These are phyloP conservation scores for Antechinus flavipes DNA, from an alignment of 2,113 vertebrate species.

Conservation along the genomic window DNA sequence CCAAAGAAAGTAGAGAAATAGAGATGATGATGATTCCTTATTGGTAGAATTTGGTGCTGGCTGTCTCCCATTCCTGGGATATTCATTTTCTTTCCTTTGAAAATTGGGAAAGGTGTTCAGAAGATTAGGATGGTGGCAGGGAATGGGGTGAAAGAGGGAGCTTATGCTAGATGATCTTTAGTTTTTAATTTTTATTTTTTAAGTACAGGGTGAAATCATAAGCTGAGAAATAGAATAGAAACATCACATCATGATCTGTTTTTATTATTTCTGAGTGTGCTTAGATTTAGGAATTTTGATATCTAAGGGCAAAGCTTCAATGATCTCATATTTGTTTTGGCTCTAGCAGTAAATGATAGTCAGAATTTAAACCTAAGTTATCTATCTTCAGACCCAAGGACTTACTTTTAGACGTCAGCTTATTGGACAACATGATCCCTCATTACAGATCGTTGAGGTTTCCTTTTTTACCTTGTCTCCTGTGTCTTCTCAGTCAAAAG, in stretches of 20 bases:
- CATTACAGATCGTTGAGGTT: not conserved
- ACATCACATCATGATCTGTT: not conserved
- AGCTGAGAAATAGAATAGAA: not conserved
- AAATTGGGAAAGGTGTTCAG: not conserved
- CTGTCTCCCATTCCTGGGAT: not conserved
- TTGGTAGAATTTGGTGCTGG: not conserved
- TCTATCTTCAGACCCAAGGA: not conserved
- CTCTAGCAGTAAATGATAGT: not conserved
- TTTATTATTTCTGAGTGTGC: not conserved
- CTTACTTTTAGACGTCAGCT: not conserved
- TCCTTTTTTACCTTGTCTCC: not conserved
- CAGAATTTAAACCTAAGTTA: not conserved
- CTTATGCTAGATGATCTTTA: not conserved
- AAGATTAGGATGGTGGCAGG: not conserved
- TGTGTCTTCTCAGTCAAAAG: not conserved
- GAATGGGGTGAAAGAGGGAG: not conserved
- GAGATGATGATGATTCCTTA: not conserved
- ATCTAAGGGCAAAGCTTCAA: not conserved
- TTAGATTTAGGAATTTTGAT: not conserved
- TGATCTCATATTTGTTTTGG: not conserved
- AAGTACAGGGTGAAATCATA: not conserved
- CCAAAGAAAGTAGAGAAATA: not conserved
- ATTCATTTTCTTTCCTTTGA: not conserved
- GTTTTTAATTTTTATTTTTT: not conserved
- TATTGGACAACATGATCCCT: not conserved